Percentiles rank a stretch among this genome's conserved stretches.
Conservation (phyloP, 1,140 invertebrate species). For the Sitophilus oryzae region DNA sequence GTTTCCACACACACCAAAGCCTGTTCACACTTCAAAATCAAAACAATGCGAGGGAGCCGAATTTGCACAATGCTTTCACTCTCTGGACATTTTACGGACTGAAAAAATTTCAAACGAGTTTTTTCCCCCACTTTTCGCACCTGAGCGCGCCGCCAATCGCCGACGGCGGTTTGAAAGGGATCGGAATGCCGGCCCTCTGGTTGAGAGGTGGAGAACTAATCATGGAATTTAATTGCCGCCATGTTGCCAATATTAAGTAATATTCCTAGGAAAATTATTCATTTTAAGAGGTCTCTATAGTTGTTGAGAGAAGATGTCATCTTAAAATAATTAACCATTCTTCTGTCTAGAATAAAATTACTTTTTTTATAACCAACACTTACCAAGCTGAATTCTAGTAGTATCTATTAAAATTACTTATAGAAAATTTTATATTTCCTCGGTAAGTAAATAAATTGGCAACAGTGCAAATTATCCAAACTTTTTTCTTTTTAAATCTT, state of each 20-base stretch:
- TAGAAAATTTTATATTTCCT: too few species aligned
- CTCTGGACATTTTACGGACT: constrained; percentile 37
- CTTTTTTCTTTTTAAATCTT: too few species aligned
- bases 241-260: constrained; percentile 9
- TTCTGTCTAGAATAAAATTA: too few species aligned
- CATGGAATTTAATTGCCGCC: constrained; percentile 12
- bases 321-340: too few species aligned
- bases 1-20: background rate
- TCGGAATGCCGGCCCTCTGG: constrained; percentile 28
- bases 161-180: constrained; percentile 4
- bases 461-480: too few species aligned
- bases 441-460: too few species aligned
- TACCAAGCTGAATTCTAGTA: too few species aligned
- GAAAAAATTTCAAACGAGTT: constrained; percentile 43
- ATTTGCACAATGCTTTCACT: constrained; percentile 29
- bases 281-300: too few species aligned
- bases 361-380: too few species aligned
- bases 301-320: too few species aligned
- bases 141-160: constrained; percentile 29
- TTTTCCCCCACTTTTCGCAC: constrained; percentile 33
- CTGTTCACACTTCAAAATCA: constrained; percentile 28
- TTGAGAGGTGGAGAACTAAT: constrained; percentile 17
- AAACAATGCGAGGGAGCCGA: constrained; percentile 27
- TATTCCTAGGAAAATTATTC: too few species aligned
- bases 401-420: too few species aligned